Conservation (phyloP, 2,113 vertebrate genomes). For the Procapra przewalskii region DNA sequence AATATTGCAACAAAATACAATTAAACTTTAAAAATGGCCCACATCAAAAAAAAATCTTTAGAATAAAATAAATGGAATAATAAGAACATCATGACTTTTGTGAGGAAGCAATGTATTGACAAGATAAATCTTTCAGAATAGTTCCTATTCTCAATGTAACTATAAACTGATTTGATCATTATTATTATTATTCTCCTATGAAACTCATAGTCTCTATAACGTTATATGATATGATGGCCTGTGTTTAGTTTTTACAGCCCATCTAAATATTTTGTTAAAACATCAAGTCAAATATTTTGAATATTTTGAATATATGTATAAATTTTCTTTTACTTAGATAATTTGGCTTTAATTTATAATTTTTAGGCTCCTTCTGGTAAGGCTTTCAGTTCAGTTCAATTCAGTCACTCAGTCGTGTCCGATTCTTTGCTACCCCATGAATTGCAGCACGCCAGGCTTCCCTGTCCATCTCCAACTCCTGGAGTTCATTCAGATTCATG, state of each 20-base stretch:
- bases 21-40: neutral
- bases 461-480: too few relatives aligned
- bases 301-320: neutral
- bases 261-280: neutral
- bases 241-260: neutral
- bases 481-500: too few relatives aligned
- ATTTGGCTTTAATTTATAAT: neutral
- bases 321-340: neutral
- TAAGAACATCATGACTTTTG: neutral
- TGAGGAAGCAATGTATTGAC: neutral
- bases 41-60: neutral
- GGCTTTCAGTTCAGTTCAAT: neutral
- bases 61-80: neutral
- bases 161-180: neutral
- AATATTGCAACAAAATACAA: neutral
- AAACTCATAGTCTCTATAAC: neutral
- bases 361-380: slow-evolving; percentile 8
- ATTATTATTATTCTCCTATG: neutral
- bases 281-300: neutral
- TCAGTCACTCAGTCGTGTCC: too few relatives aligned
- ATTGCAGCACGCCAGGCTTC: too few relatives aligned
- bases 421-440: too few relatives aligned
- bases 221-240: neutral
- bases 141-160: neutral
- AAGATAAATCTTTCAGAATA: neutral